phyloP scores from a whole-genome alignment of 1,140 invertebrate species.

The Eumeta japonica region DNA sequence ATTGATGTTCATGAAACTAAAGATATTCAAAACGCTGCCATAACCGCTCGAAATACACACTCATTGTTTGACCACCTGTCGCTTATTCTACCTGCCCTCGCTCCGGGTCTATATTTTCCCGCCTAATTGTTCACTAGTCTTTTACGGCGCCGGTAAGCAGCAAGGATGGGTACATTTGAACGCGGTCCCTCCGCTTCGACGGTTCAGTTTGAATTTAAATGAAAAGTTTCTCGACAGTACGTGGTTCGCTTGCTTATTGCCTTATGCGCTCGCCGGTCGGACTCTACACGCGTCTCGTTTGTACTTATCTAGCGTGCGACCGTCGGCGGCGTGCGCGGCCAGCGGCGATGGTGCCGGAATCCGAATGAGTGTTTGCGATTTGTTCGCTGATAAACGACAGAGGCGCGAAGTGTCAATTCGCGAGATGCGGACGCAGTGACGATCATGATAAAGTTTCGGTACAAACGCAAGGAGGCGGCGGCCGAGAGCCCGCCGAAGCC shows the following conservation, averaged over 20 bases:
- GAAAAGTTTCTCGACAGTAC: conserved; percentile 31
- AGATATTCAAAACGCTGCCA: too few species aligned
- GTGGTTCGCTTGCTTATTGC: conserved; percentile 46
- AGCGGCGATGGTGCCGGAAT: conserved; percentile 34
- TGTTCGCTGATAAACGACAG: conserved; percentile 6
- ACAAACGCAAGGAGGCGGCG: conserved; percentile 60
- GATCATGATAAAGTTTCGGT: conserved; percentile 65
- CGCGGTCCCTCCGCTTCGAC: too few species aligned
- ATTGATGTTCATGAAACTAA: too few species aligned
- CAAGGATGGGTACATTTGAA: too few species aligned
- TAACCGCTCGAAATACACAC: too few species aligned
- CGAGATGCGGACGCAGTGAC: conserved; percentile 35
- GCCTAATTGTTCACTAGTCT: too few species aligned
- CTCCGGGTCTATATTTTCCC: too few species aligned
- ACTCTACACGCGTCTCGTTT: conserved; percentile 27
- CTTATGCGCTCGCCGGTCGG: conserved; percentile 25
- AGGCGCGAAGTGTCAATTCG: conserved; percentile 3
- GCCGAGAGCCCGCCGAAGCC: conserved; percentile 30
- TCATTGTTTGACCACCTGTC: conserved; percentile 34
- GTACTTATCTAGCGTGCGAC: conserved; percentile 39
- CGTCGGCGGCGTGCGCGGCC: conserved; percentile 40
- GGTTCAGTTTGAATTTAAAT: conserved; percentile 26
- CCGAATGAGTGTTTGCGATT: conserved; percentile 22
- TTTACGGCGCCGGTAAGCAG: too few species aligned
- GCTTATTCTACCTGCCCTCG: conserved; percentile 20